Evolutionary conservation across 2,888 invertebrate species (phyloP).

Genomic region (Limnephilus rhombicus): DNA sequence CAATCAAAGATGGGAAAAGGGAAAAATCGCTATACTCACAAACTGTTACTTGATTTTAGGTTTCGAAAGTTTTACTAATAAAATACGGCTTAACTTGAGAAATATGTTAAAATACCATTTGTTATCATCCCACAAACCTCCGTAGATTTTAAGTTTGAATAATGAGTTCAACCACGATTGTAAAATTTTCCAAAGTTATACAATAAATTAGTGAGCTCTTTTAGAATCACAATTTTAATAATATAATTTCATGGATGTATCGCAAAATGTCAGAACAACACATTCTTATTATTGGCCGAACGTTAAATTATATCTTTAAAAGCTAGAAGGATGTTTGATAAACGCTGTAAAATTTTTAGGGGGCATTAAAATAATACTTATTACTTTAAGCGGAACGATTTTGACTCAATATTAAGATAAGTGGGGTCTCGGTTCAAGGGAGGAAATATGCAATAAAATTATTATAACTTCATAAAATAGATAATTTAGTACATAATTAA

Average conservation of each 20-base stretch:
- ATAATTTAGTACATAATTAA: not conserved
- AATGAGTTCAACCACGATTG: not conserved
- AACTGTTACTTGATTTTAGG: not conserved
- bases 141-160: not conserved
- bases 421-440: not conserved
- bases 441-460: not conserved
- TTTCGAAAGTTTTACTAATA: not conserved
- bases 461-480: not conserved
- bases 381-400: not conserved
- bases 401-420: not conserved
- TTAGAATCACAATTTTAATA: not conserved
- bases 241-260: not conserved
- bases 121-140: not conserved
- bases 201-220: not conserved
- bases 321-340: not conserved
- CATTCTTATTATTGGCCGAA: not conserved
- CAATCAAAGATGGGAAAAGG: not conserved
- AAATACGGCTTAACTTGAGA: not conserved
- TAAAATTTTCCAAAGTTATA: not conserved
- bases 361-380: not conserved
- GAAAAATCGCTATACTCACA: not conserved
- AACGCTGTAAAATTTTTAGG: not conserved
- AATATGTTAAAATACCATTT: not conserved
- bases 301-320: no score
- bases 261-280: not conserved